Evolutionary conservation across 1,140 invertebrate species (phyloP), one percentile per base, ranked within the genome.

Genomic region (Gerris buenoi): DNA sequence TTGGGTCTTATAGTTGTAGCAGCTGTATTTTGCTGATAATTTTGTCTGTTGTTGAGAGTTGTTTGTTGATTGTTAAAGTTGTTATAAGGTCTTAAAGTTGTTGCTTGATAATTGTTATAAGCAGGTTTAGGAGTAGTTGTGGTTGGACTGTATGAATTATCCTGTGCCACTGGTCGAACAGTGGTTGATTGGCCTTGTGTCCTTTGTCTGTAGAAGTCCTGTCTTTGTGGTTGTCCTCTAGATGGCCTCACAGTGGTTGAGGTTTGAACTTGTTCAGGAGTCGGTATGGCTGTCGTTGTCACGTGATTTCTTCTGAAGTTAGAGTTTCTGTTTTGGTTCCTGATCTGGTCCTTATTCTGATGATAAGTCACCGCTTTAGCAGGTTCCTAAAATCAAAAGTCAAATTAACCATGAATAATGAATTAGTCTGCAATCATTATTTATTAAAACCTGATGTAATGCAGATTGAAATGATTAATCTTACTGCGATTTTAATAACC

Each of bases 91-190:
- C 33, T 5, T 10, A 46, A 18, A 18, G 33, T 46, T 46, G 33
- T 46, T 10, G 33, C 33, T 18, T 46, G 33, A 46, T 46, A 46
- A 18, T 46, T 46, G 33, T 46, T 46, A 18, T 10, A 46, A 46
- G 5, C 18, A 5, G 33, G 64, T 1, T n/a, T 10, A n/a, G 67
- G 64, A 13, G 59, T 61, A 5, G 66, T 62, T 67, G 66, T 67
- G 27, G 60, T 58, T 23, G 65, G 65, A 28, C 28, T 66, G 56
- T 66, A 25, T 25, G 14, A 25, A 60, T 15, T 25, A 22, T 25
- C 58, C 15, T 15, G 58, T 15, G 15, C 3, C 5, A 22, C 58
- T 13, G 58, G 58, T 5, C 15, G 10, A 14, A 25, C 58, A 60
- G 58, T 60, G 3, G 15, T 60, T 13, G 58, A 14, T 60, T n/a